Percentiles rank a stretch among this genome's conserved stretches.
Evolutionary conservation across 2,113 vertebrate species (phyloP).

Genomic region (Choloepus hoffmanni): DNA sequence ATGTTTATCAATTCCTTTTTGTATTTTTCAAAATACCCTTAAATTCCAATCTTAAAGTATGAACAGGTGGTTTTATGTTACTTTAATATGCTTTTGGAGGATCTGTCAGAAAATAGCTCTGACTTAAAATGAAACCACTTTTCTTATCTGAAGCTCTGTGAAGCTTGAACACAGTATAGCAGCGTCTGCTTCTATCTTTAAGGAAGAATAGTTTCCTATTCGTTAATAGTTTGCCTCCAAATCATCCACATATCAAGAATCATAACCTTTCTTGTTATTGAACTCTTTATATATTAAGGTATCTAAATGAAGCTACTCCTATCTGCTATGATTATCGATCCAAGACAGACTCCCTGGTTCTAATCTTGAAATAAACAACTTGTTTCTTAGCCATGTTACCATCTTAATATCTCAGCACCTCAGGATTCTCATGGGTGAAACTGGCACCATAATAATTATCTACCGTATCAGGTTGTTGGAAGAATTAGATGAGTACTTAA

Average conservation of each 20-base stretch:
- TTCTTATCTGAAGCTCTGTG: slow-evolving; percentile 61
- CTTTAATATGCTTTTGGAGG: neutral
- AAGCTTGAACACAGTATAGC: neutral
- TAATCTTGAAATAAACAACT: neutral
- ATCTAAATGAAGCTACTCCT: neutral
- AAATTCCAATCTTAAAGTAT: slow-evolving; percentile 35
- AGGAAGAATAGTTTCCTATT: neutral
- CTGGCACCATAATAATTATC: neutral
- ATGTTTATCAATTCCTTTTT: too few relatives aligned
- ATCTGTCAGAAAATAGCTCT: slow-evolving; percentile 56
- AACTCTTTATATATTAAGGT: neutral
- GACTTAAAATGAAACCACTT: slow-evolving; percentile 70
- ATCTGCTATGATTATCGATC: neutral
- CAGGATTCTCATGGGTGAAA: neutral
- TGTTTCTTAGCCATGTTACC: neutral
- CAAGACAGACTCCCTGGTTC: neutral
- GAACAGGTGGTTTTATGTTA: slow-evolving; percentile 10
- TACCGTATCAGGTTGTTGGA: neutral
- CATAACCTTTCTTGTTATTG: neutral
- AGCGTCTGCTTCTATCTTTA: neutral
- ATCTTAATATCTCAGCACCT: neutral
- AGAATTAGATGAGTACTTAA: neutral
- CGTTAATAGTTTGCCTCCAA: neutral
- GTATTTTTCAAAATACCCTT: neutral
- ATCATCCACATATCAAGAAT: neutral